phyloP scores from a whole-genome alignment of 2,113 vertebrate species.

The Mirounga angustirostris region DNA sequence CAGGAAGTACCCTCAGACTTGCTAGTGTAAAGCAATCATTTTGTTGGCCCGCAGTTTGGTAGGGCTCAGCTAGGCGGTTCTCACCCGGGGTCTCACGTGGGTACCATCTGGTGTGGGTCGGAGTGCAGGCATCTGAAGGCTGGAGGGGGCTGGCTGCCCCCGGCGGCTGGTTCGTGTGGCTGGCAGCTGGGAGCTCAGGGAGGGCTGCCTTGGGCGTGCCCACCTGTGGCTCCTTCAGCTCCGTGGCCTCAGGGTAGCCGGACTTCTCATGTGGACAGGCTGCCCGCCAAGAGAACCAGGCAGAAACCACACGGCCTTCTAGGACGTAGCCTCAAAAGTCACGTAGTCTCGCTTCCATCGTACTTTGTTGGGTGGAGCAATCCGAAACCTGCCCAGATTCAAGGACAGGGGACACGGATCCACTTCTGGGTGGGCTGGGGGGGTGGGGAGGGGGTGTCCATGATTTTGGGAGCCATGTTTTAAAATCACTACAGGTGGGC shows the following conservation, averaged over 20 bases:
- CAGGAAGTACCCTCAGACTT: too few relatives aligned
- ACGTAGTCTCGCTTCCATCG: rapidly evolving
- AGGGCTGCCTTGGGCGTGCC: not conserved
- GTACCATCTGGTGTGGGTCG: too few relatives aligned
- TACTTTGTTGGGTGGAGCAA: not conserved
- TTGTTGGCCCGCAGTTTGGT: not conserved
- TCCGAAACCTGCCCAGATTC: not conserved
- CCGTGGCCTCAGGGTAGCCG: not conserved
- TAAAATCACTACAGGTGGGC: not conserved
- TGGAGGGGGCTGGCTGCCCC: not conserved
- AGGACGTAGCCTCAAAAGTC: not conserved
- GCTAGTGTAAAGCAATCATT: not conserved
- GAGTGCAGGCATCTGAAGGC: not conserved
- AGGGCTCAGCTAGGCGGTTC: not conserved
- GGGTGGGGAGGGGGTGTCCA: too few relatives aligned
- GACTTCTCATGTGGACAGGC: not conserved
- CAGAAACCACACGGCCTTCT: not conserved
- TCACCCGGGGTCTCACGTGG: rapidly evolving
- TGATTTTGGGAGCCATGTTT: not conserved
- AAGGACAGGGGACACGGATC: not conserved
- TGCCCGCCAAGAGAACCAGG: not conserved
- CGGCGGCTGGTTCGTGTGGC: not conserved
- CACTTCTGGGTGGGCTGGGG: not conserved
- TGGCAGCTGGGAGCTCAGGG: not conserved
- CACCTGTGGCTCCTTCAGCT: not conserved